Base-by-base conservation (phyloP, 2,113 vertebrate species). In the Zosterops pallidus region DNA sequence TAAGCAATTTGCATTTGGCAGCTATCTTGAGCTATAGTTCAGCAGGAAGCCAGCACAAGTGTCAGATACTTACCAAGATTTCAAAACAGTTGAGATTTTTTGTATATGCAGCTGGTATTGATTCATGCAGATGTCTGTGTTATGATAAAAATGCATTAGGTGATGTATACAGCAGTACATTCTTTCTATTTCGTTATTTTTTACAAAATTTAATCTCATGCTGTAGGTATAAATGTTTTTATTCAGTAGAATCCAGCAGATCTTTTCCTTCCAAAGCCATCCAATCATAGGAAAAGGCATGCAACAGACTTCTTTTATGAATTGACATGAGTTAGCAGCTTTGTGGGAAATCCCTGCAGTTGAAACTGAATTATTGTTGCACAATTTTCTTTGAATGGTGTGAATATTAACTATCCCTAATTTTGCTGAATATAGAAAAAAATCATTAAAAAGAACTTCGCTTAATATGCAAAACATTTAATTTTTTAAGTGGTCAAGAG, bases 401-500 rank as follows among this genome's bases (percentile, higher is more conserved):
- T 39, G 28, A 85, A n/a, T 75, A 24, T 75, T 90, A 49, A 53
- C 35, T 67, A 31, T 35, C 4, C 5, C 64, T 14, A 52, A 6
- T 81, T 77, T 20, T 47, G 56, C 28, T 37, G n/a, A 28, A 44
- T 62, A 10, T 18, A 55, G 46, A 35, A 26, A n/a, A 62, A 93
- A 60, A 3, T 9, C 0, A 11, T 33, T 44, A 25, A 41, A 56
- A 87, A n/a, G 1, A 18, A 13, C 25, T 65, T 90, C 8, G 6
- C 16, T 88, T 79, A 67, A 33, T 75, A 16, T 35, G 28, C 12
- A 67, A 82, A 65, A 3, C 42, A 50, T 13, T 46, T 9, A 53
- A 5, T 50, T 24, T 82, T 76, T 49, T 13, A 65, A 68, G 13
- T 42, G 17, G 6, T 70, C 0, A 0, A 56, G 42, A 65, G 50